Evolutionary conservation across 2,888 invertebrate species (phyloP), one percentile per base, ranked within the genome.

Genomic region (Argyresthia albistria): DNA sequence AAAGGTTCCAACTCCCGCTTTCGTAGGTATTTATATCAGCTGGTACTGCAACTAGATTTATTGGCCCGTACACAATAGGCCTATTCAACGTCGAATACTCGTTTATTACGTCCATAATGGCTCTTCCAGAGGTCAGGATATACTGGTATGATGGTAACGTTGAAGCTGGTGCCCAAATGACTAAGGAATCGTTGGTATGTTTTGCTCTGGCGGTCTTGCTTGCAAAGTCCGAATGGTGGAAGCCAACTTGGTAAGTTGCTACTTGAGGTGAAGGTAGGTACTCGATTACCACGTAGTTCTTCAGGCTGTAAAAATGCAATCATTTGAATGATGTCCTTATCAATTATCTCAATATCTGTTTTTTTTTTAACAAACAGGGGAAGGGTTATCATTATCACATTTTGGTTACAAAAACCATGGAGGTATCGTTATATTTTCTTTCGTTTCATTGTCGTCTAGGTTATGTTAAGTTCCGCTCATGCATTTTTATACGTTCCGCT

Each of bases 261-360:
- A 84, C 76, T 73, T 87, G 86, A 0, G 83, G 80, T 0, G 86
- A 86, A 6, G 79, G 74, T n/a, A 72, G 57, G 55, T 75, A 83
- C 50, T 78, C 75, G 45, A 80, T 63, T 11, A 75, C 59, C 0
- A 64, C 55, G 52, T 69, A 66, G 49, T 71, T 67, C n/a, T 50
- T 57, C 66, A 61, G 53, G 62, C 25, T 43, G 81, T 81, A 70
- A 3, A 74, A 73, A 50, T 49, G n/a, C n/a, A n/a, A n/a, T n/a
- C n/a, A n/a, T n/a, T n/a, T n/a, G n/a, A n/a, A n/a, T n/a, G n/a
- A n/a, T n/a, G n/a, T n/a, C n/a, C n/a, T n/a, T n/a, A n/a, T n/a
- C n/a, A n/a, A n/a, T n/a, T n/a, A n/a, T n/a, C n/a, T n/a, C n/a
- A n/a, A n/a, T n/a, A n/a, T n/a, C n/a, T n/a, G n/a, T n/a, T n/a